Conservation (phyloP, 64 coral and sea anemone genomes). For the Anthopleura sola region DNA sequence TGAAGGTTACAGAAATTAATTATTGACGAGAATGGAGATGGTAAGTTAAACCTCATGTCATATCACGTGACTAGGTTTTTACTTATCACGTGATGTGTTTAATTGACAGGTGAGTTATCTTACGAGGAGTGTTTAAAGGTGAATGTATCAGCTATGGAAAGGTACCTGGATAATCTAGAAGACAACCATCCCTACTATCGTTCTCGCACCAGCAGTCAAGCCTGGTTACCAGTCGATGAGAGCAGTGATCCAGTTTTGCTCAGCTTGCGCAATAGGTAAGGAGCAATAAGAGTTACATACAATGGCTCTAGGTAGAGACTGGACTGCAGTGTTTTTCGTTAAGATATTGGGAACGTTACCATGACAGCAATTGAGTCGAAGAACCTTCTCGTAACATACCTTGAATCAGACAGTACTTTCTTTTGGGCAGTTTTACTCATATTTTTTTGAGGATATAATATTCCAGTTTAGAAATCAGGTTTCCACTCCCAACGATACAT, state of each 20-base stretch:
- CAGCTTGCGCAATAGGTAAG: background rate
- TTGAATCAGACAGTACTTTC: no score
- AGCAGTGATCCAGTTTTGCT: background rate
- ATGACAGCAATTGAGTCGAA: no score
- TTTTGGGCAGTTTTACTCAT: no score
- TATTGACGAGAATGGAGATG: background rate
- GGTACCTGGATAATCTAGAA: conserved; percentile 4
- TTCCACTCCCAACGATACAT: no score
- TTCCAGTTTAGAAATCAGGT: no score
- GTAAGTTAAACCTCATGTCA: background rate
- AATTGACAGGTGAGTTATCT: conserved; percentile 13
- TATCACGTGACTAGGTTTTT: background rate
- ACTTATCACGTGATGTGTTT: background rate
- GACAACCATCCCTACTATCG: background rate
- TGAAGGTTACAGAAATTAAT: conserved; percentile 1
- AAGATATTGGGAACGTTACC: no score
- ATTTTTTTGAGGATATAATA: no score
- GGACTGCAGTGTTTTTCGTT: no score
- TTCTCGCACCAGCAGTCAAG: background rate
- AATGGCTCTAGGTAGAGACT: no score
- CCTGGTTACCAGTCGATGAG: conserved; percentile 5
- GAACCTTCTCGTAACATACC: no score
- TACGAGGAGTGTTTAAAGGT: conserved; percentile 18
- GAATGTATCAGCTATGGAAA: conserved; percentile 11
- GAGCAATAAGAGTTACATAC: background rate